phyloP scores from a whole-genome alignment of 2,888 invertebrate species.

The Oxystoma pomonae region DNA sequence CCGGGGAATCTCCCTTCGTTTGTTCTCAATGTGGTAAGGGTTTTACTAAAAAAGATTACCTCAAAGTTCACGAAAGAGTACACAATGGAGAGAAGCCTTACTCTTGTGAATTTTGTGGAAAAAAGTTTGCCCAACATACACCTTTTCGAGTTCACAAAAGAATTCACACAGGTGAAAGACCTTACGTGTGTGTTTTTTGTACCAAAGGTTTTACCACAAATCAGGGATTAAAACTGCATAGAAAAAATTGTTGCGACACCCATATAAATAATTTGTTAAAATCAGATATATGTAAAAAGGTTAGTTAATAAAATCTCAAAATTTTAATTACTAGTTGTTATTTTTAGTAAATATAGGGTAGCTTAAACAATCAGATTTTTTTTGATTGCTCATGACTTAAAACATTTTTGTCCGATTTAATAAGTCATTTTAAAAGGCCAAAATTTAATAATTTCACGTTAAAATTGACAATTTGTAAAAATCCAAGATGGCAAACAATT shows the following conservation, averaged over 20 bases:
- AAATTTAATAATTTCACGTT: no score
- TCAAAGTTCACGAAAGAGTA: constrained; percentile 56
- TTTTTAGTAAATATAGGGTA: no score
- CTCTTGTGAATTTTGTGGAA: constrained; percentile 56
- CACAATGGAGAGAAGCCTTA: constrained; percentile 60
- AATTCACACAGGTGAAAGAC: constrained; percentile 57
- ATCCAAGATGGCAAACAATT: no score
- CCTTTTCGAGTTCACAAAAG: constrained; percentile 57
- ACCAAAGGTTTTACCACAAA: constrained; percentile 36
- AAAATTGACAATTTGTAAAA: no score
- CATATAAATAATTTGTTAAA: no score
- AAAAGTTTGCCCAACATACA: constrained; percentile 57
- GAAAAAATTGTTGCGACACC: constrained; percentile 35
- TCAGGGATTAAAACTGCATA: constrained; percentile 34
- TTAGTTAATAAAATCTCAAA: no score
- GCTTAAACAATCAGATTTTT: no score
- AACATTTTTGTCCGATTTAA: no score
- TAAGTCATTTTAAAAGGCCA: no score
- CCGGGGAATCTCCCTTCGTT: constrained; percentile 58
- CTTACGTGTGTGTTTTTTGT: constrained; percentile 48
- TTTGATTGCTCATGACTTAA: no score
- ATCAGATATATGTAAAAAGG: no score
- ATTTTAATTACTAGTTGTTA: no score
- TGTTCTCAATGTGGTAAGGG: constrained; percentile 41
- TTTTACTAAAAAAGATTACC: constrained; percentile 43